phyloP scores from a whole-genome alignment of 2,113 vertebrate genomes.

The Sitta europaea region DNA sequence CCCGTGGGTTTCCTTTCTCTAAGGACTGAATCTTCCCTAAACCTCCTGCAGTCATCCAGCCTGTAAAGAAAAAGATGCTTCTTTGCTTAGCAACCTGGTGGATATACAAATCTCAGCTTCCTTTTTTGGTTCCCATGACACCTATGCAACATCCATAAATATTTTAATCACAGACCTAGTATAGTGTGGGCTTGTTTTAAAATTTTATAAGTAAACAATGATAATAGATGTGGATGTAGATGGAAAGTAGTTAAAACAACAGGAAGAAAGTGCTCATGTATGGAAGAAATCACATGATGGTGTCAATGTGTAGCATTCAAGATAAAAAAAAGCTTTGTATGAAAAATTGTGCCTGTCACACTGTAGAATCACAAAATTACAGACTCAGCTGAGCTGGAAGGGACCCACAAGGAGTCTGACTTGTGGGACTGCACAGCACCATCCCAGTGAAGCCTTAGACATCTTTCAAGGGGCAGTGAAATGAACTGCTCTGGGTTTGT shows the following conservation, averaged over 20 bases:
- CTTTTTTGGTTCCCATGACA: neutral
- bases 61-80: neutral
- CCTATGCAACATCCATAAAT: neutral
- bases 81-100: neutral
- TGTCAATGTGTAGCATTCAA: neutral
- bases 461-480: neutral
- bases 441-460: neutral
- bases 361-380: neutral
- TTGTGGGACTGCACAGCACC: neutral
- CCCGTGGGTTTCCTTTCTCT: neutral
- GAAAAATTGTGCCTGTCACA: neutral
- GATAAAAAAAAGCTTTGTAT: neutral
- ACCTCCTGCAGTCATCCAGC: neutral
- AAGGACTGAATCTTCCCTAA: neutral
- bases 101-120: neutral
- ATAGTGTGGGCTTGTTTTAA: neutral
- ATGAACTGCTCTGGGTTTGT: neutral
- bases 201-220: neutral
- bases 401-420: neutral
- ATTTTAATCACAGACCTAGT: neutral
- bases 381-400: neutral
- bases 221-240: neutral
- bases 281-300: neutral
- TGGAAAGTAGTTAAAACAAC: neutral
- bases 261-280: neutral